Evolutionary conservation across 2,888 invertebrate species (phyloP).

Genomic region (Pollenia griseotomentosa): DNA sequence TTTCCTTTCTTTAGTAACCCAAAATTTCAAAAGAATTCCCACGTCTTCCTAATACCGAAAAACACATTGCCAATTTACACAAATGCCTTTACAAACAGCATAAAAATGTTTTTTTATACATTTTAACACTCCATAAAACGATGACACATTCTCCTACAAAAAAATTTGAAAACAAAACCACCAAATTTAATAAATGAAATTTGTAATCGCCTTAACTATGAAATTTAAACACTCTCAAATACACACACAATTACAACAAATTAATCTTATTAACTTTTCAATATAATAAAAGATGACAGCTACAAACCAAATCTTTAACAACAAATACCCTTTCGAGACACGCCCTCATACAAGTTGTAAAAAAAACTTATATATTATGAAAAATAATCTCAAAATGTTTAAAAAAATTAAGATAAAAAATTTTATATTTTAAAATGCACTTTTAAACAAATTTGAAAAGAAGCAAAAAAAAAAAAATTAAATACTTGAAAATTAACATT

Average conservation of each 20-base stretch:
- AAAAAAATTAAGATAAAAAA: background rate
- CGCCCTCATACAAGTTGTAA: slow-evolving; percentile 51
- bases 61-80: background rate
- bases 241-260: slow-evolving; percentile 49
- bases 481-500: slow-evolving; percentile 17
- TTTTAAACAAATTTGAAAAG: no score
- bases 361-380: slow-evolving; percentile 8
- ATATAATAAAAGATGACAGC: slow-evolving; percentile 42
- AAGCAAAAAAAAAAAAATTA: no score
- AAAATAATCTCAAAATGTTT: slow-evolving; percentile 23
- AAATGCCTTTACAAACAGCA: no score
- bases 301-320: background rate
- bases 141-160: slow-evolving; percentile 12
- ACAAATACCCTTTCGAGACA: slow-evolving; percentile 7
- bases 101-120: background rate
- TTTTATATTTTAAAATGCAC: no score
- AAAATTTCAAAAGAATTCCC: no score
- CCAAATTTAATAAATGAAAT: slow-evolving; percentile 1
- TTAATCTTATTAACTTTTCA: slow-evolving; percentile 60
- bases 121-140: background rate
- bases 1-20: no score
- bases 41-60: background rate
- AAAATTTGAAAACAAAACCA: background rate
- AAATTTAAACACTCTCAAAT: slow-evolving; percentile 24
- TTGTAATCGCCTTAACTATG: slow-evolving; percentile 66